Percentiles rank a stretch among this genome's conserved stretches.
Conservation (phyloP, 2,888 invertebrate genomes). For the Hydrotaea diabolus region DNA sequence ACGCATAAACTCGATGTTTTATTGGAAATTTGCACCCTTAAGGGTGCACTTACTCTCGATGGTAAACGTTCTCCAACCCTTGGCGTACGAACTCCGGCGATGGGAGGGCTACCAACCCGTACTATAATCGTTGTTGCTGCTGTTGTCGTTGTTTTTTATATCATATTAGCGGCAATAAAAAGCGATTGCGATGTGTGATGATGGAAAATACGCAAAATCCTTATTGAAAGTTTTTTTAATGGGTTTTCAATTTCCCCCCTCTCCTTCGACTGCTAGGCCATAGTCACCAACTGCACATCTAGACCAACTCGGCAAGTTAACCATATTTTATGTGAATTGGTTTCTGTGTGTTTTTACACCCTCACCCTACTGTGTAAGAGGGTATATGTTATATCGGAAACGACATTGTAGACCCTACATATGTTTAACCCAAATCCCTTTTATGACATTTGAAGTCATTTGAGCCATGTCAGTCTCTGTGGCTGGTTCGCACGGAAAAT, state of each 20-base stretch:
- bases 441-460: too few relatives aligned
- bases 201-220: slow-evolving; percentile 28
- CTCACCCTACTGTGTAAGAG: too few relatives aligned
- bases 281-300: neutral
- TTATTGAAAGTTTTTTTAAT: slow-evolving; percentile 34
- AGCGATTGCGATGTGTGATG: slow-evolving; percentile 32
- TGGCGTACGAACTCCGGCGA: slow-evolving; percentile 17
- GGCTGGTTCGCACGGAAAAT: too few relatives aligned
- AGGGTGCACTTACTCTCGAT: neutral
- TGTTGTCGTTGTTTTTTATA: slow-evolving; percentile 26
- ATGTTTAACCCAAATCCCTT: too few relatives aligned
- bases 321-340: slow-evolving; percentile 21
- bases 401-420: too few relatives aligned
- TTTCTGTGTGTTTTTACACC: neutral
- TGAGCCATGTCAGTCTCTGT: too few relatives aligned
- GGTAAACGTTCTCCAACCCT: neutral
- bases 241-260: slow-evolving; percentile 20
- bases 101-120: neutral
- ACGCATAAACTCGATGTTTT: slow-evolving; percentile 32
- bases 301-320: neutral
- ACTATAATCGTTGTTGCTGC: neutral
- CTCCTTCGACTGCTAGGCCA: neutral
- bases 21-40: neutral
- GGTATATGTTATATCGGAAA: too few relatives aligned
- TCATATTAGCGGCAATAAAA: slow-evolving; percentile 50